These are phyloP conservation scores for Dryoscopus gambensis DNA, from an alignment of 2,113 vertebrate genomes.

Conservation along the genomic window DNA sequence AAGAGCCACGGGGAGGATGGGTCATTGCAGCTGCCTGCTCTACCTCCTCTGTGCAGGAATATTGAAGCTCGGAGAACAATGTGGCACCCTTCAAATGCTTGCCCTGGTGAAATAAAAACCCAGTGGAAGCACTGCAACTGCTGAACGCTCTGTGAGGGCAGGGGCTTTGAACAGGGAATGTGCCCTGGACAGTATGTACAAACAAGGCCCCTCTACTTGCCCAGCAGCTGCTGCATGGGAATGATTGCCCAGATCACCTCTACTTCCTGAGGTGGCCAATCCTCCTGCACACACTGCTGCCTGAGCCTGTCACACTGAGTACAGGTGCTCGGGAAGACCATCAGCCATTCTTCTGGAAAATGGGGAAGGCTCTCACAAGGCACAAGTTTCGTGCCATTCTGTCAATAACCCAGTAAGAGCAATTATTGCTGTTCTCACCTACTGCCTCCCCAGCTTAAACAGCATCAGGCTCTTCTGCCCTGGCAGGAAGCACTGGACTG, in stretches of 20 bases:
- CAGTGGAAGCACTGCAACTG: background rate
- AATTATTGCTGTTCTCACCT: background rate
- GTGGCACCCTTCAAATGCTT: background rate
- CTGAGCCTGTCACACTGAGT: background rate
- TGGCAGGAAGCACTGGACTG: background rate
- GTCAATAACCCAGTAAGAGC: background rate
- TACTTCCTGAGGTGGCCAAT: fast-evolving
- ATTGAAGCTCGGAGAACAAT: background rate
- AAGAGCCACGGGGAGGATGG: background rate
- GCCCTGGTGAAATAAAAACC: background rate
- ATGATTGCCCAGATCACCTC: background rate
- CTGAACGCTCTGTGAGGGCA: background rate
- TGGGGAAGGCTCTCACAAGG: background rate
- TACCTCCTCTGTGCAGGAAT: background rate
- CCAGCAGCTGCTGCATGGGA: background rate
- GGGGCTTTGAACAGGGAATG: background rate
- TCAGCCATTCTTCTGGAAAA: background rate
- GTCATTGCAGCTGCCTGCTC: background rate
- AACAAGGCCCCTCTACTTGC: background rate
- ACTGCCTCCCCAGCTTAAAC: background rate
- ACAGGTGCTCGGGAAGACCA: fast-evolving
- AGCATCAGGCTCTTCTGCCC: background rate
- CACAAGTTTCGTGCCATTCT: background rate
- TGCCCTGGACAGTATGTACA: background rate
- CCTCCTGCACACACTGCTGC: fast-evolving